Conservation (phyloP, 2,888 invertebrate genomes). For the Liopterus haemorrhoidalis region DNA sequence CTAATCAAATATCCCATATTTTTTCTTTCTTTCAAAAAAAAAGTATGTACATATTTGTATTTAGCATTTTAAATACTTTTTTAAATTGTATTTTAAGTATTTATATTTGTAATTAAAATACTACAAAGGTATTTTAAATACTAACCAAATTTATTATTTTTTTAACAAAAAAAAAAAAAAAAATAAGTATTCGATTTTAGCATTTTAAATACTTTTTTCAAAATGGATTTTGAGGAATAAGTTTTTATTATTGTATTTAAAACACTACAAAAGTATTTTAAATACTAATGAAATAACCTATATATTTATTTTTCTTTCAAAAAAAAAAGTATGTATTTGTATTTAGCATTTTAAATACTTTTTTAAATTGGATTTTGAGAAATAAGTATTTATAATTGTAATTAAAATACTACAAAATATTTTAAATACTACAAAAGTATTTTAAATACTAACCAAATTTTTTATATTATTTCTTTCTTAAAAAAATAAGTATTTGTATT, state of each 20-base stretch:
- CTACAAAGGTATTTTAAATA: not conserved
- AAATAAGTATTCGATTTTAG: conserved; percentile 6
- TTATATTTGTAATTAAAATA: conserved; percentile 3
- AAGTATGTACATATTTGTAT: conserved; percentile 5
- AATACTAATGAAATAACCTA: conserved; percentile 4
- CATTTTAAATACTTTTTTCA: not conserved
- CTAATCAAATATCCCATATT: not conserved
- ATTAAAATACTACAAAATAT: conserved; percentile 2
- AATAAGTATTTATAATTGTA: conserved; percentile 1
- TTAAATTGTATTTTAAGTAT: conserved; percentile 16
- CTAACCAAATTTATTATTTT: too few relatives aligned
- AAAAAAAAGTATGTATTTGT: conserved; percentile 2
- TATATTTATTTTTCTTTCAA: conserved; percentile 1
- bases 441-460: too few relatives aligned
- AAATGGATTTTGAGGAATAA: not conserved
- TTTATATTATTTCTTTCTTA: too few relatives aligned
- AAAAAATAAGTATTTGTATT: conserved; percentile 8
- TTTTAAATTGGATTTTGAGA: too few relatives aligned
- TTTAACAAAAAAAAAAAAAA: conserved; percentile 10
- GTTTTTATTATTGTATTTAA: conserved; percentile 2
- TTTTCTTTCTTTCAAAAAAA: conserved; percentile 8
- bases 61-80: conserved; percentile 19
- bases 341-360: conserved; percentile 18
- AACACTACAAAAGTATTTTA: not conserved
- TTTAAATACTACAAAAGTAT: too few relatives aligned